phyloP scores from a whole-genome alignment of 2,113 vertebrate genomes.

The Phyllostomus discolor region DNA sequence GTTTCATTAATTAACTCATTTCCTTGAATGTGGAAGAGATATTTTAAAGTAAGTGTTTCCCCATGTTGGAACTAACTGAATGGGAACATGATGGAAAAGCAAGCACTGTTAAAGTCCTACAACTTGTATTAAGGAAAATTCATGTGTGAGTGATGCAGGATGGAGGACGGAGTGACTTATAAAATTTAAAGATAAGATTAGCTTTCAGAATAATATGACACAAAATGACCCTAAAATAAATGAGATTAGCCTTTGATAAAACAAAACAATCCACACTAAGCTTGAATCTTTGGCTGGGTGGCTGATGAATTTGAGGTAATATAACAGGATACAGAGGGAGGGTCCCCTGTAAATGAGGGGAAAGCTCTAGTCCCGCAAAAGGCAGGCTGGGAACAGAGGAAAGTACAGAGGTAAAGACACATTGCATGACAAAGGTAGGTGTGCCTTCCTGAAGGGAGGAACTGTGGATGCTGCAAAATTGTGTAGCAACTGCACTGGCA shows the following conservation, averaged over 20 bases:
- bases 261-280: not conserved
- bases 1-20: constrained; percentile 7
- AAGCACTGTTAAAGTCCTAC: not conserved
- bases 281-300: not conserved
- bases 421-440: too few relatives aligned
- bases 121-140: not conserved
- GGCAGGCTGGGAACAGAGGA: too few relatives aligned
- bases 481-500: too few relatives aligned
- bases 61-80: not conserved
- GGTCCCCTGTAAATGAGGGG: too few relatives aligned
- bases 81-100: not conserved
- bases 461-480: too few relatives aligned
- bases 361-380: too few relatives aligned
- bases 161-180: not conserved
- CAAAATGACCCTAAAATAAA: not conserved
- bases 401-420: too few relatives aligned
- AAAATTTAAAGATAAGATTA: not conserved
- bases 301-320: not conserved
- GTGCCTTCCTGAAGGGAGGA: too few relatives aligned
- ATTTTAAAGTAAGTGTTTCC: not conserved
- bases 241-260: not conserved
- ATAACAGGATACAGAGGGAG: too few relatives aligned
- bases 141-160: not conserved
- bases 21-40: not conserved
- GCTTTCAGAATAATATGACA: not conserved